A percentile compares a stretch with the other conserved stretches of the same genome.
Evolutionary conservation across 2,888 invertebrate species (phyloP).

Genomic region (Drosophila nr. fundita): DNA sequence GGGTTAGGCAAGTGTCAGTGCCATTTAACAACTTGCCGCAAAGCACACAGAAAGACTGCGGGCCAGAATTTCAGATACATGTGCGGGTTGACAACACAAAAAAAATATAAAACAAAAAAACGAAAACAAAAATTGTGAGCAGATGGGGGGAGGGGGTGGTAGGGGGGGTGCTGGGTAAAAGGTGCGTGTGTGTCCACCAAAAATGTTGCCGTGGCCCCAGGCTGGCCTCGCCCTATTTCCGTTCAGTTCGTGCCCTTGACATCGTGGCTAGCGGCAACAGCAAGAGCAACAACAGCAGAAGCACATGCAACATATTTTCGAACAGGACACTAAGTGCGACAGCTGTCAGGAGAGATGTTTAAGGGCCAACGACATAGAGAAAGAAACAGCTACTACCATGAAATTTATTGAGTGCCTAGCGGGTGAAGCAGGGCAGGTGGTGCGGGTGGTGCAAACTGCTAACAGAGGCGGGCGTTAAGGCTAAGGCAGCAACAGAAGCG

Average conservation of each 20-base stretch:
- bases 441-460: neutral
- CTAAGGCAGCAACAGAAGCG: neutral
- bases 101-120: constrained; percentile 7
- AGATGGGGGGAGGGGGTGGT: neutral
- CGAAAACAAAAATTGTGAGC: neutral
- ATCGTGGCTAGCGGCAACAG: constrained; percentile 38
- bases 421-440: constrained; percentile 9
- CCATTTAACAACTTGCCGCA: constrained; percentile 74
- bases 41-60: constrained; percentile 45
- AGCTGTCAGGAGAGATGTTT: constrained; percentile 52
- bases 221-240: constrained; percentile 45
- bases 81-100: constrained; percentile 33
- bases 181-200: constrained; percentile 57
- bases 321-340: constrained; percentile 52
- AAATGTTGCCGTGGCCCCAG: constrained; percentile 29
- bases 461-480: neutral
- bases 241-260: constrained; percentile 62
- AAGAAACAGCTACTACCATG: constrained; percentile 31
- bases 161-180: constrained; percentile 29
- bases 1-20: constrained; percentile 69
- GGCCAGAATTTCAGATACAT: constrained; percentile 30
- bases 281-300: constrained; percentile 27
- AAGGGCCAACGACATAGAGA: constrained; percentile 30
- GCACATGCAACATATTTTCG: constrained; percentile 59
- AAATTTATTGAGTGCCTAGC: constrained; percentile 50